Evolutionary conservation across 2,113 vertebrate species (phyloP).

Genomic region (Xyrauchen texanus): DNA sequence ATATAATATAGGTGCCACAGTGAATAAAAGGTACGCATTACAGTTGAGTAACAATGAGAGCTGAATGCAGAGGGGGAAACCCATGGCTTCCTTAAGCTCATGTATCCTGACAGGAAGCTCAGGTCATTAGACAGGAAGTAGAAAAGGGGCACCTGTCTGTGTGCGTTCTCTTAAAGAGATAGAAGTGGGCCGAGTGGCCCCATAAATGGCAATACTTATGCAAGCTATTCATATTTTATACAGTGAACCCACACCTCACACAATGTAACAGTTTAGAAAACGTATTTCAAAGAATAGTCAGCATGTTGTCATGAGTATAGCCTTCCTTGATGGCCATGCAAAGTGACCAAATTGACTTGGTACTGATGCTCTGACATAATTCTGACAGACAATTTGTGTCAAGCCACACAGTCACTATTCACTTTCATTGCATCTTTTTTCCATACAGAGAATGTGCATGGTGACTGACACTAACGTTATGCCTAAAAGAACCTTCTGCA

Average conservation of each 20-base stretch:
- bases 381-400: constrained; percentile 4
- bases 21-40: constrained; percentile 28
- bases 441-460: too few relatives aligned
- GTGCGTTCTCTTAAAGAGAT: background rate
- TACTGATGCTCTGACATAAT: constrained; percentile 1
- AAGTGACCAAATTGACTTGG: constrained; percentile 30
- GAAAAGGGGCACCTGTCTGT: constrained; percentile 49
- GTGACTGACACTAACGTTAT: too few relatives aligned
- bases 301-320: constrained; percentile 6
- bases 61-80: constrained; percentile 29
- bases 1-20: constrained; percentile 29
- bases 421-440: too few relatives aligned
- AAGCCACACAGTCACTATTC: background rate
- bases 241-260: background rate
- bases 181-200: background rate
- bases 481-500: too few relatives aligned
- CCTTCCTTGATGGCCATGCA: background rate
- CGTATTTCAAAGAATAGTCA: background rate
- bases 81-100: constrained; percentile 17
- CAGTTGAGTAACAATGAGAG: constrained; percentile 42
- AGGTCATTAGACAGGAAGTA: constrained; percentile 46
- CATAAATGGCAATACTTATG: background rate
- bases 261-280: background rate
- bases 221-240: background rate
- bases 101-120: constrained; percentile 56